These are phyloP conservation scores for Hirtodrosophila confusa DNA, from an alignment of 2,888 invertebrate genomes.

Conservation along the genomic window DNA sequence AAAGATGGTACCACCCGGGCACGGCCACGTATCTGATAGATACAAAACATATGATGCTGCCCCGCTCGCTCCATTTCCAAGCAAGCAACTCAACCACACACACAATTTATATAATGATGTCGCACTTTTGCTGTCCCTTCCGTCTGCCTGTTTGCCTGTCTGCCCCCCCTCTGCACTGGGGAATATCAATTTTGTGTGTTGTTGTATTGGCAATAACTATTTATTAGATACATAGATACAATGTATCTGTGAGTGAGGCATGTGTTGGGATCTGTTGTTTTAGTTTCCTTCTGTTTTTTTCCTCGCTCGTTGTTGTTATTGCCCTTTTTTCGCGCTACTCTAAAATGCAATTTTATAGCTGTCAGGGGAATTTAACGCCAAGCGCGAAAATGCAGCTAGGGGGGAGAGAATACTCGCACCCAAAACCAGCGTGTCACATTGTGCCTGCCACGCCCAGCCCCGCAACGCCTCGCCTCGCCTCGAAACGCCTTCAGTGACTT, in stretches of 20 bases:
- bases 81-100: slow-evolving; percentile 26
- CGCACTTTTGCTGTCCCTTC: slow-evolving; percentile 66
- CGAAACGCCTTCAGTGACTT: slow-evolving; percentile 9
- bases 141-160: background rate
- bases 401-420: background rate
- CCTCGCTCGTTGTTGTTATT: slow-evolving; percentile 15
- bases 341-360: slow-evolving; percentile 84
- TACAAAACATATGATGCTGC: slow-evolving; percentile 76
- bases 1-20: slow-evolving; percentile 6
- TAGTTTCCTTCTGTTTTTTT: slow-evolving; percentile 18
- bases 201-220: slow-evolving; percentile 75
- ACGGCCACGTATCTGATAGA: slow-evolving; percentile 63
- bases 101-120: slow-evolving; percentile 80
- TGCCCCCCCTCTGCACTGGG: slow-evolving; percentile 38
- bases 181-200: slow-evolving; percentile 75
- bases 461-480: slow-evolving; percentile 6
- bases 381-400: slow-evolving; percentile 69
- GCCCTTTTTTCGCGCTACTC: slow-evolving; percentile 57
- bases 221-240: slow-evolving; percentile 78
- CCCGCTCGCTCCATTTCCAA: background rate
- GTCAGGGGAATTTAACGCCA: slow-evolving; percentile 83
- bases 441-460: slow-evolving; percentile 64
- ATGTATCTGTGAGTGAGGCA: slow-evolving; percentile 49
- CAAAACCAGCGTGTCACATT: slow-evolving; percentile 59
- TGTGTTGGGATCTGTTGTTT: slow-evolving; percentile 23